phyloP scores from a whole-genome alignment of 2,888 invertebrate species.

The Corythucha ciliata region DNA sequence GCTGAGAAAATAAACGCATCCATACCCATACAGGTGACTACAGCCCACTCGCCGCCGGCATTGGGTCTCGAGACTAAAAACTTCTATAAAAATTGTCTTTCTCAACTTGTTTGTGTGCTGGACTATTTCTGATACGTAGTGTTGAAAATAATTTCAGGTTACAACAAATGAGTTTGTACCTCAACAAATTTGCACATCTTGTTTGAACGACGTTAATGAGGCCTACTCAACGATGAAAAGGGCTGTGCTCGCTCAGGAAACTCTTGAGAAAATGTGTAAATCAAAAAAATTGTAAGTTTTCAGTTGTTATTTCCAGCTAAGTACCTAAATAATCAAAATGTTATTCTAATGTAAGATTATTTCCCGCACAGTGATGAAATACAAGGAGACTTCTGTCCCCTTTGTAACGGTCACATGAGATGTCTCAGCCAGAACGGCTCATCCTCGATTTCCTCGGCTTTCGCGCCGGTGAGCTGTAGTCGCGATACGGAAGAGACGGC shows the following conservation, averaged over 20 bases:
- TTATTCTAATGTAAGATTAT: background rate
- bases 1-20: too few species aligned
- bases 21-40: too few species aligned
- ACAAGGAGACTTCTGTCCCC: background rate
- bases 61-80: too few species aligned
- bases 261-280: constrained; percentile 21
- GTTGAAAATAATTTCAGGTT: constrained; percentile 24
- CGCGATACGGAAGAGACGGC: too few species aligned
- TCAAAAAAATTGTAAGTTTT: background rate
- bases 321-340: background rate
- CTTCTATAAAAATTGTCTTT: too few species aligned
- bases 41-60: too few species aligned
- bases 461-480: too few species aligned
- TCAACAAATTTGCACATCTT: constrained; percentile 29
- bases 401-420: too few species aligned
- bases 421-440: too few species aligned
- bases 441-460: too few species aligned
- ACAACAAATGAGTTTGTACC: constrained; percentile 28
- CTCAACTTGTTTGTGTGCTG: too few species aligned
- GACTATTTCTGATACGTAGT: too few species aligned
- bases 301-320: background rate
- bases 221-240: constrained; percentile 28
- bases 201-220: constrained; percentile 24
- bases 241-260: constrained; percentile 28
- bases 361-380: background rate